phyloP scores from a whole-genome alignment of 1,140 invertebrate species.

The Varroa destructor region DNA sequence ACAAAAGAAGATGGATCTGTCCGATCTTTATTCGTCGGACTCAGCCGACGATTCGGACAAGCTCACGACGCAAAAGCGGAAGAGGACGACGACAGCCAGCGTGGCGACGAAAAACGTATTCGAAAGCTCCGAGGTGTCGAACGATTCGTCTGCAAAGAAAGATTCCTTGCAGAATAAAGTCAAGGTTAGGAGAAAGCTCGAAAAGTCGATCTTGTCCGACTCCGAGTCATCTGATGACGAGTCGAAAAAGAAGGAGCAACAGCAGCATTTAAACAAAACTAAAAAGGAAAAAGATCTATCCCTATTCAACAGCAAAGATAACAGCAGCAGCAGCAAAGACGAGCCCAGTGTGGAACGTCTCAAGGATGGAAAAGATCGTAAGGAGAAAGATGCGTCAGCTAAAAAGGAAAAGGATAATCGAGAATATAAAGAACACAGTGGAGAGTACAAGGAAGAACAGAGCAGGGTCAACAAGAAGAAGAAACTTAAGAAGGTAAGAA shows the following conservation, averaged over 20 bases:
- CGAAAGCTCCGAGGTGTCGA: too few relatives aligned
- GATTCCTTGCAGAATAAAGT: too few relatives aligned
- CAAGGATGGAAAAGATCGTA: background rate
- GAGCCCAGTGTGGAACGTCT: background rate
- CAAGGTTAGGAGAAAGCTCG: too few relatives aligned
- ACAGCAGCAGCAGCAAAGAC: background rate
- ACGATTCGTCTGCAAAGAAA: too few relatives aligned
- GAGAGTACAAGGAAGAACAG: conserved; percentile 1
- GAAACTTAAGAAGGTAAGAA: conserved; percentile 15
- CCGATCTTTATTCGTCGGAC: conserved; percentile 16
- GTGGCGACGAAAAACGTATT: too few relatives aligned
- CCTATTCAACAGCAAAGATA: conserved; percentile 22
- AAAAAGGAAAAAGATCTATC: background rate
- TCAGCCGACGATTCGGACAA: conserved; percentile 20
- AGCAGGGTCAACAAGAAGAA: conserved; percentile 7
- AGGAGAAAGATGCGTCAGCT: background rate
- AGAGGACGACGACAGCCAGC: background rate
- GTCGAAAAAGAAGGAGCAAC: background rate
- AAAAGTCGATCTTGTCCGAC: background rate
- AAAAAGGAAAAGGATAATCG: background rate
- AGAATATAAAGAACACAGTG: background rate
- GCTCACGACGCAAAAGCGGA: conserved; percentile 7
- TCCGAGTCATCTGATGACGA: conserved; percentile 13
- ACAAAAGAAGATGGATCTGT: conserved; percentile 6
- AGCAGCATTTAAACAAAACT: background rate